These are phyloP conservation scores for Falco columbarius DNA, from an alignment of 2,797 vertebrate species.

Conservation along the genomic window DNA sequence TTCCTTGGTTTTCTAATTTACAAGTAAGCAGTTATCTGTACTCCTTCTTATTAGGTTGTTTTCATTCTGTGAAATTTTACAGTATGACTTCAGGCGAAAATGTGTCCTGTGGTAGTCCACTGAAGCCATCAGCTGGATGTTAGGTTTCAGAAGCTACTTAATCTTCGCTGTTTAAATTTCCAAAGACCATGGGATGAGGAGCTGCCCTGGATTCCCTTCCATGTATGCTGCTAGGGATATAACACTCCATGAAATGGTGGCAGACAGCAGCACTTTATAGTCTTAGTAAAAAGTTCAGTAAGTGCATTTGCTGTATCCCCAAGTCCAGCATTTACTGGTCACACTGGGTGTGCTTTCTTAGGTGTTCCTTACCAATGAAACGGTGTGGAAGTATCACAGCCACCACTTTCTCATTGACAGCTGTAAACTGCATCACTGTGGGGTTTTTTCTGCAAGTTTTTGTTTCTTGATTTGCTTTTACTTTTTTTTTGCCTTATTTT, in stretches of 20 bases:
- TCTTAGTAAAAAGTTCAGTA: not conserved
- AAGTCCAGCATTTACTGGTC: not conserved
- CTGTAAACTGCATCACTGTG: not conserved
- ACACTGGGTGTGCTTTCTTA: not conserved
- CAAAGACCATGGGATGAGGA: not conserved
- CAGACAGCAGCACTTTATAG: not conserved
- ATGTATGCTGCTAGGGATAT: not conserved
- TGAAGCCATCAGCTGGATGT: not conserved
- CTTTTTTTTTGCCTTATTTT: not conserved
- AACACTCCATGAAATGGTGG: not conserved
- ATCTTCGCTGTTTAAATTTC: not conserved
- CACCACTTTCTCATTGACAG: not conserved
- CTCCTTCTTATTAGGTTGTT: not conserved
- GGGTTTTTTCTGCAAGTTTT: rapidly evolving
- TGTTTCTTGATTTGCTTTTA: not conserved
- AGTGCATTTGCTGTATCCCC: rapidly evolving
- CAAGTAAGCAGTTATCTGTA: not conserved
- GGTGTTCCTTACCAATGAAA: not conserved
- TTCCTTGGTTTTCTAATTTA: not conserved
- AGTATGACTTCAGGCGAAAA: not conserved
- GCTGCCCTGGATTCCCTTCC: not conserved
- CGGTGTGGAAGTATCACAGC: not conserved
- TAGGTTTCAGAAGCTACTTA: not conserved
- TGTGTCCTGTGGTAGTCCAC: rapidly evolving
- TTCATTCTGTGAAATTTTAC: not conserved